These are phyloP conservation scores for Pachypsylla venusta DNA, from an alignment of 1,140 invertebrate genomes.

Conservation along the genomic window DNA sequence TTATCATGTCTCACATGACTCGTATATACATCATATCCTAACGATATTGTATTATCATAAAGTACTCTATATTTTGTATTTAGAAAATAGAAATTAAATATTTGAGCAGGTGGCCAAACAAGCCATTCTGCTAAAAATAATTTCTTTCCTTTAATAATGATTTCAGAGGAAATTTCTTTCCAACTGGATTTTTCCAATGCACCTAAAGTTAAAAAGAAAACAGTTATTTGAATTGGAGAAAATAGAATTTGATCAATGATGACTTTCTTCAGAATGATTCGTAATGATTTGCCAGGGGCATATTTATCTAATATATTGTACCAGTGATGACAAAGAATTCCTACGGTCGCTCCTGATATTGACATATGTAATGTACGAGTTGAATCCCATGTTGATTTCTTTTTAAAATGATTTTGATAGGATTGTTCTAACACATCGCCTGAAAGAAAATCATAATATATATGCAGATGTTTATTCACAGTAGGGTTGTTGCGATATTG, in stretches of 20 bases:
- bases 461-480: too few species aligned
- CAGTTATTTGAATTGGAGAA: slow-evolving; percentile 65
- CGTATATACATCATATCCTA: slow-evolving; percentile 85
- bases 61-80: slow-evolving; percentile 69
- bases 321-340: slow-evolving; percentile 75
- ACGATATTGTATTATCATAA: slow-evolving; percentile 78
- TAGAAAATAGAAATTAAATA: slow-evolving; percentile 77
- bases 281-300: slow-evolving; percentile 49
- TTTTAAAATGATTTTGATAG: slow-evolving; percentile 53
- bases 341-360: slow-evolving; percentile 57
- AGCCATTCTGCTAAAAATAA: slow-evolving; percentile 69
- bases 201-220: slow-evolving; percentile 65
- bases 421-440: slow-evolving; percentile 44
- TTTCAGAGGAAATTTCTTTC: slow-evolving; percentile 48
- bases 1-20: slow-evolving; percentile 71
- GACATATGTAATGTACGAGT: slow-evolving; percentile 62
- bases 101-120: slow-evolving; percentile 66
- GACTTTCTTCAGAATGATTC: slow-evolving; percentile 66
- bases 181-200: slow-evolving; percentile 48
- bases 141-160: slow-evolving; percentile 58
- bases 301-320: slow-evolving; percentile 53
- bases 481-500: too few species aligned
- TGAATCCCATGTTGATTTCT: slow-evolving; percentile 40
- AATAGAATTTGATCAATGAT: slow-evolving; percentile 74
- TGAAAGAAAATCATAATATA: neutral